Evolutionary conservation across 2,797 vertebrate genomes (phyloP), one percentile per base, ranked within the genome.

Genomic region (Heterohyrax brucei): DNA sequence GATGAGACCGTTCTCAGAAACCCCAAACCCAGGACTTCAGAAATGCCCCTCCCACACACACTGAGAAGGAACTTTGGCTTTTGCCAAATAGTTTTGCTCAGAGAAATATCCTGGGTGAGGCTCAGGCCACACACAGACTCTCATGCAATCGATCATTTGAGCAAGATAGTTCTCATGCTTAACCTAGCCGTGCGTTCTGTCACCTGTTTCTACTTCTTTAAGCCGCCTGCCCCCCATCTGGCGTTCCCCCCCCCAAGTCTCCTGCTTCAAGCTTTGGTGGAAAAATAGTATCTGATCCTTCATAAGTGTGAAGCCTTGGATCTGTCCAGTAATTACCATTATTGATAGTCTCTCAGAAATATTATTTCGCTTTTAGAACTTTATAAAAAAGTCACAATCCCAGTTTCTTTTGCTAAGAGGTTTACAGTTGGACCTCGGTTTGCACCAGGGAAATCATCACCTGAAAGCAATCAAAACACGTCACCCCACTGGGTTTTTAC

Each of bases 31-130:
- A 48, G 24, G 56, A 8, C 95, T 96, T 97, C 89, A 93, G 89
- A 96, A 97, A 95, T 46, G 79, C 95, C 53, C 91, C 30, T 61
- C 87, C 86, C 93, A 91, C 80, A 80, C 28, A 80, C 50, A 24
- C 80, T 94, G 89, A 96, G 76, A 44, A n/a, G 91, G 87, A 97
- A 48, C 84, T 39, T 76, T 30, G 72, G 75, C 56, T 87, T 30
- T 93, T 89, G 97, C 97, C 98, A 97, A 97, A 89, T 85, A 33
- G 56, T 97, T 96, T 92, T 94, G 75, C 96, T 85, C 48, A 8
- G 39, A 83, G 87, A 75, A 93, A 75, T 64, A 44, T 73, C 46
- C 90, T 92, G 96, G 95, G 93, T 80, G 86, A 97, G 96, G 93
- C 94, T 92, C 73, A 92, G 94, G 88, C 33, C 95, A 92, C 97